Base-by-base conservation (phyloP, 2,797 vertebrate species). In the Sebastes cheni region DNA sequence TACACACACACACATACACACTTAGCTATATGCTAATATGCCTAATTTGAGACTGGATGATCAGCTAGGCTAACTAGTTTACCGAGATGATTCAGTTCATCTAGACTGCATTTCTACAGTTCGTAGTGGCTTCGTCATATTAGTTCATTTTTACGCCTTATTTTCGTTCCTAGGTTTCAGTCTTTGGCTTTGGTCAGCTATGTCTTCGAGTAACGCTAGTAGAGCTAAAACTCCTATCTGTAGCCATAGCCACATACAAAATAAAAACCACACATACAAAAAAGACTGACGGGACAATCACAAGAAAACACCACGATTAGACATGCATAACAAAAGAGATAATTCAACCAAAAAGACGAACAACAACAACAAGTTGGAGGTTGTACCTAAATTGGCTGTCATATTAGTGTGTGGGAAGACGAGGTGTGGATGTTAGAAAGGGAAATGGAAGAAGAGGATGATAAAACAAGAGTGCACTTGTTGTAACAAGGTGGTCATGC, bases 311-410 rank as follows among this genome's bases (percentile, higher is more conserved):
- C 64, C 50, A 78, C 80, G 65, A 87, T 65, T 25, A 79, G 36
- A 93, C 89, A 81, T 92, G 93, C 92, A 88, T 79, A 94, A 92
- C 67, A 27, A 52, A 87, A 85, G 27, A 90, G 67, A 67, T 42
- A 68, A 77, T 16, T 77, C 50, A 88, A 87, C 64, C 16, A 46
- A 85, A 88, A 80, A 72, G 79, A 85, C 79, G 87, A 68, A 84
- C 86, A 84, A 91, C 86, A 84, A 91, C 68, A 59, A 56, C 61
- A 84, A 75, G 71, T 84, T 84, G 66, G 58, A 87, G 67, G 68
- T 59, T 75, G 74, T 78, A 79, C 66, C 82, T 69, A 85, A 81
- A 89, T 59, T 87, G 88, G 79, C 83, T 88, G 85, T 82, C 72
- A 84, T 84, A 88, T 91, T 85, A 90, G 88, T 87, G 75, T 87